These are phyloP conservation scores for Watsonalla binaria DNA, from an alignment of 2,888 invertebrate species.

Conservation along the genomic window DNA sequence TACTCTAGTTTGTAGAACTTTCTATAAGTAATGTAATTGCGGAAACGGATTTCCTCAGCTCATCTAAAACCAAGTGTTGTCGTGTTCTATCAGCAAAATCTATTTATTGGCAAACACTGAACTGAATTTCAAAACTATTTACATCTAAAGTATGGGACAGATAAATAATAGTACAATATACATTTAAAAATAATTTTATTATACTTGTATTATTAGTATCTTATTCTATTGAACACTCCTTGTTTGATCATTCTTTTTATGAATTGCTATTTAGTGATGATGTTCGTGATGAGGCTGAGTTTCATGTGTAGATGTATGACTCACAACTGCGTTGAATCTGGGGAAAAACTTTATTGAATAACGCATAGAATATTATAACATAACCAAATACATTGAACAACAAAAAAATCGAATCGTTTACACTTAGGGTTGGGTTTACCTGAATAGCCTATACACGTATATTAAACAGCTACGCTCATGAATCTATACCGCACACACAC, in stretches of 20 bases:
- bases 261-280: conserved; percentile 13
- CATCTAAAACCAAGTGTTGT: conserved; percentile 14
- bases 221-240: conserved; percentile 15
- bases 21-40: conserved; percentile 11
- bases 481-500: too few species aligned
- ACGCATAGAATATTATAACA: background rate
- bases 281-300: conserved; percentile 27
- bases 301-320: conserved; percentile 50
- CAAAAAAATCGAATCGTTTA: too few species aligned
- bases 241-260: conserved; percentile 3
- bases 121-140: background rate
- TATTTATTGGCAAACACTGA: background rate
- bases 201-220: conserved; percentile 16
- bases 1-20: conserved; percentile 7
- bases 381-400: too few species aligned
- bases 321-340: conserved; percentile 75
- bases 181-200: background rate
- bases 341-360: conserved; percentile 8
- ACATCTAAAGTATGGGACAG: background rate
- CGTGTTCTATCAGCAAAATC: background rate
- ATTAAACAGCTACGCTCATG: too few species aligned
- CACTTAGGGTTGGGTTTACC: too few species aligned
- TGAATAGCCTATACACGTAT: too few species aligned
- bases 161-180: background rate
- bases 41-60: conserved; percentile 21